Evolutionary conservation across 2,113 vertebrate species (phyloP), one percentile per base, ranked within the genome.

Genomic region (Lasiurus cinereus): DNA sequence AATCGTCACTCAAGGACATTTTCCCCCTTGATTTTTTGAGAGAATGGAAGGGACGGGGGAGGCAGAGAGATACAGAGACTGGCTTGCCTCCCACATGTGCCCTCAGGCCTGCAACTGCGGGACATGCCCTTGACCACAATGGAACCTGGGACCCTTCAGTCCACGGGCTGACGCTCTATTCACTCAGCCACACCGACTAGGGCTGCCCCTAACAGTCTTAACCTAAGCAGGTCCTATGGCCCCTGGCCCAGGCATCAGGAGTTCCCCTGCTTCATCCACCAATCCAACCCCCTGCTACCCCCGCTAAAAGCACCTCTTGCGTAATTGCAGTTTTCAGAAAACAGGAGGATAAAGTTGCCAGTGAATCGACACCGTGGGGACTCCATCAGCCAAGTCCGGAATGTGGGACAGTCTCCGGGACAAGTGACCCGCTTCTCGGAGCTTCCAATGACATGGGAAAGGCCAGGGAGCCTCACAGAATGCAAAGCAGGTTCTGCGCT

Each of bases 221-320:
- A 15, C 62, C 22, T 27, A 0, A 64, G n/a, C 3, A 5, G 39
- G 5, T 4, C 27, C 27, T 4, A 9, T 19, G 2, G 2, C 62
- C 46, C 50, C 1, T 9, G 19, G 7, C 1, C 56, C 14, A 50
- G 46, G 56, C 14, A 18, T 54, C 48, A 43, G 48, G 43, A n/a
- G 5, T 2, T 16, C 31, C 6, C 2, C 54, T 27, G 24, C 62
- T 22, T 5, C 5, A 1, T 2, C n/a, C 12, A 15, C 2, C 3
- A n/a, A 67, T 67, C 27, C 0, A 24, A 3, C 2, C 18, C 15
- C 8, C 11, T 9, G 15, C 33, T 16, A 22, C 1, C 22, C 50
- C 77, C 2, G 8, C 5, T 0, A 0, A 16, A n/a, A 8, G 9
- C 52, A 3, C 8, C 11, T 36, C 8, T 31, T 36, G 59, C 18